Conservation (phyloP, 2,113 vertebrate genomes). For the Copsychus sechellarum region DNA sequence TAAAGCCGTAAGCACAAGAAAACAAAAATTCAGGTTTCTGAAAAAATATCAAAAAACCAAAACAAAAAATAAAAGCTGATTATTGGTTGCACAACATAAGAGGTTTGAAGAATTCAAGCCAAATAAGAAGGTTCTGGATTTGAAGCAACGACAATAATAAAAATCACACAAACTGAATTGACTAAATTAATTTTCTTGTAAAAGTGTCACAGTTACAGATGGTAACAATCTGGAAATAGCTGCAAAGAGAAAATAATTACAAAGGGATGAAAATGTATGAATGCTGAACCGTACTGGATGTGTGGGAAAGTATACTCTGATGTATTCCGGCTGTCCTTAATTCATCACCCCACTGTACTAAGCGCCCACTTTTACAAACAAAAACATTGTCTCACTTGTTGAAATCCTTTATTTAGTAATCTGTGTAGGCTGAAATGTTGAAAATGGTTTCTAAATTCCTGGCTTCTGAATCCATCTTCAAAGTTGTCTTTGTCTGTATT, state of each 20-base stretch:
- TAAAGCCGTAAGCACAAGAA: conserved; percentile 44
- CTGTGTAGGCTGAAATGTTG: conserved; percentile 52
- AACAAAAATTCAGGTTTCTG: conserved; percentile 17
- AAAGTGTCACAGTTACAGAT: conserved; percentile 73
- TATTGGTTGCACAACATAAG: conserved; percentile 63
- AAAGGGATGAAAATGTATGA: conserved; percentile 67
- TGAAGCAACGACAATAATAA: conserved; percentile 60
- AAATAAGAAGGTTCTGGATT: conserved; percentile 72
- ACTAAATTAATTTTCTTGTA: conserved; percentile 64
- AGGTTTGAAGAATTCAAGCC: conserved; percentile 45
- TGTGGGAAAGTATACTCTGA: conserved; percentile 62
- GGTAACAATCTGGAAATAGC: conserved; percentile 73
- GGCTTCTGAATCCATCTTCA: conserved; percentile 49
- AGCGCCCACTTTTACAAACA: conserved; percentile 61
- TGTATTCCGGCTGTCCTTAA: conserved; percentile 67
- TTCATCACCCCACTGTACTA: conserved; percentile 60
- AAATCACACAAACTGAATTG: conserved; percentile 64
- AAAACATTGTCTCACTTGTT: conserved; percentile 51
- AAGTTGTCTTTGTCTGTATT: conserved; percentile 50
- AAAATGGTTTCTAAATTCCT: conserved; percentile 55
- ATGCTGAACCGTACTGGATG: conserved; percentile 37
- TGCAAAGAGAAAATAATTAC: conserved; percentile 74
- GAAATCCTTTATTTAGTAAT: conserved; percentile 53
- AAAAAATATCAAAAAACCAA: not conserved
- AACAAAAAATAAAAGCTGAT: not conserved